A percentile compares a stretch with the other conserved stretches of the same genome.
Conservation (phyloP, 2,888 invertebrate species). For the Heteropelma amictum region DNA sequence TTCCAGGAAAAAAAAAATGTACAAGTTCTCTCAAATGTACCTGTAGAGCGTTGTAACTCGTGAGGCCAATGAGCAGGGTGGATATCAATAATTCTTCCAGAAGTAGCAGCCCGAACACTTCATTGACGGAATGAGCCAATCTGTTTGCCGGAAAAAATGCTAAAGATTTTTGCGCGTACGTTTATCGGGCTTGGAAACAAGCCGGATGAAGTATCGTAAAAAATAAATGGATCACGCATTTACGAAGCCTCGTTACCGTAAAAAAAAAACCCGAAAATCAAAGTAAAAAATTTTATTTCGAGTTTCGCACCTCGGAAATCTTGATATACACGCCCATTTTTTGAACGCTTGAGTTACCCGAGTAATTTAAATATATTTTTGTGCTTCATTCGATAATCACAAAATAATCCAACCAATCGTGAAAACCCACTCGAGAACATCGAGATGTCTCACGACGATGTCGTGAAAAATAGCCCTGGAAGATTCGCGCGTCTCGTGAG, state of each 20-base stretch:
- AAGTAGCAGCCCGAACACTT: conserved; percentile 35
- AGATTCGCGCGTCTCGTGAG: background rate
- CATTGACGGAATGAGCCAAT: conserved; percentile 19
- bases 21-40: background rate
- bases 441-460: conserved; percentile 21
- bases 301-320: no score
- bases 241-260: no score
- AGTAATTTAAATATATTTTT: no score
- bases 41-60: conserved; percentile 44
- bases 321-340: no score
- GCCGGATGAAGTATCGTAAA: no score
- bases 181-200: no score
- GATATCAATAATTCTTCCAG: conserved; percentile 45
- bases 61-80: conserved; percentile 45
- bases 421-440: conserved; percentile 25
- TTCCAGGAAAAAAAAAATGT: background rate
- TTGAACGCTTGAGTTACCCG: no score
- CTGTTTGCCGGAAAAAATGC: background rate
- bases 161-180: no score
- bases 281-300: no score
- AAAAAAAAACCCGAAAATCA: no score
- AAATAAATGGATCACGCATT: no score
- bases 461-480: background rate
- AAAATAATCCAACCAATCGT: background rate
- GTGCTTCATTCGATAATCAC: background rate